These are phyloP conservation scores for Drosophila paramelanica DNA, from an alignment of 2,888 invertebrate genomes.

Conservation along the genomic window DNA sequence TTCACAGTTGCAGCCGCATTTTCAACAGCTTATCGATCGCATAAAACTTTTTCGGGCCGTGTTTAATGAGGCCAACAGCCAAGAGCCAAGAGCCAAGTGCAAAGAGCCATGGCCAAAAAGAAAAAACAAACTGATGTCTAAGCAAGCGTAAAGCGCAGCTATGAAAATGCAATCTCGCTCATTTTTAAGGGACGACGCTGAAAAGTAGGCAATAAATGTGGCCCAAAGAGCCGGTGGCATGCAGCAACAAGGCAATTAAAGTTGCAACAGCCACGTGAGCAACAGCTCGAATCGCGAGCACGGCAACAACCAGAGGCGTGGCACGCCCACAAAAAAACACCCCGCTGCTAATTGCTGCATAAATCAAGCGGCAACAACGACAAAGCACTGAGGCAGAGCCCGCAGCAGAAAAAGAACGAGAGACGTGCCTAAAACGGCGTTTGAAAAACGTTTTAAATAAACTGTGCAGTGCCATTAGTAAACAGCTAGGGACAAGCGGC, in stretches of 20 bases:
- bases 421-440: constrained; percentile 13
- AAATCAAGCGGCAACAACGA: constrained; percentile 68
- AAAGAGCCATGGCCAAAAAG: constrained; percentile 43
- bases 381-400: constrained; percentile 6
- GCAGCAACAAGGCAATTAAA: constrained; percentile 53
- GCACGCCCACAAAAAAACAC: constrained; percentile 23
- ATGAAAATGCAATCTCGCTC: constrained; percentile 42
- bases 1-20: constrained; percentile 45
- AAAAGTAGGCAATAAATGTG: constrained; percentile 62
- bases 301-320: constrained; percentile 5
- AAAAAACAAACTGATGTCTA: constrained; percentile 16
- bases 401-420: background rate
- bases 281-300: constrained; percentile 24
- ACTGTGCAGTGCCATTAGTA: constrained; percentile 29
- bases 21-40: constrained; percentile 52
- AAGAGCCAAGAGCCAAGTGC: constrained; percentile 25
- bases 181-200: constrained; percentile 26
- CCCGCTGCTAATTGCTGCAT: constrained; percentile 70
- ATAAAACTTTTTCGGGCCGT: constrained; percentile 30
- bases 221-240: constrained; percentile 16
- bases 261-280: constrained; percentile 42
- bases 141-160: constrained; percentile 43
- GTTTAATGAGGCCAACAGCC: constrained; percentile 48
- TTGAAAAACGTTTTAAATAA: constrained; percentile 64
- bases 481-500: background rate